Evolutionary conservation across 2,113 vertebrate species (phyloP), one percentile per base, ranked within the genome.

Genomic region (Tonatia bakeri): DNA sequence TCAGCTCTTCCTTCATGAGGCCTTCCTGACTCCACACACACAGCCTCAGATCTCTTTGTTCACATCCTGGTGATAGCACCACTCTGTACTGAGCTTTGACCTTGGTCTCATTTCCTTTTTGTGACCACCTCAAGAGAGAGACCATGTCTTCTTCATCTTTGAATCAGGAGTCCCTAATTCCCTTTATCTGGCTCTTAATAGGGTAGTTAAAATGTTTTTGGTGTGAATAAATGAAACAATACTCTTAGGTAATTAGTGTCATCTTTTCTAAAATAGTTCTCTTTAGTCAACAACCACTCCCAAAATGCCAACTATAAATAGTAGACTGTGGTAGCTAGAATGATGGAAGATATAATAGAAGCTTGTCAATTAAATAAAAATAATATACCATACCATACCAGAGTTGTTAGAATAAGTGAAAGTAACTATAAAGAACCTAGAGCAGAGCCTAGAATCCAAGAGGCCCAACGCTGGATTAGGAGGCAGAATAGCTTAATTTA

Each of bases 241-340:
- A 79, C 64, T 91, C 65, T 56, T 88, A 95, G 64, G 87, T 28
- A 94, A 67, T 59, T 40, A 50, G 54, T 19, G n/a, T 73, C 43
- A 43, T 95, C 52, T n/a, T 93, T 80, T 85, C 19, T 72, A 36
- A 96, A 38, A 81, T 80, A 79, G 33, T 72, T 91, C 52, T 82
- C 45, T 84, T 77, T 75, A 20, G 31, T 92, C 75, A 92, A 72
- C n/a, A 89, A 85, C 17, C 75, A 79, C 14, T 83, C 83, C 75
- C 77, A 38, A 95, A 76, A 47, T 61, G 77, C 40, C 31, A 73
- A 22, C 45, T 28, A 88, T 36, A 54, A 59, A 69, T 33, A 70
- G 54, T 70, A 80, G 54, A 79, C 43, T 73, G 20, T 65, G 20
- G 16, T 28, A 70, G 20, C 79, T 24, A 82, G 64, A 88, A 61